Evolutionary conservation across 2,113 vertebrate species (phyloP), one percentile per base, ranked within the genome.

Genomic region (Guaruba guarouba): DNA sequence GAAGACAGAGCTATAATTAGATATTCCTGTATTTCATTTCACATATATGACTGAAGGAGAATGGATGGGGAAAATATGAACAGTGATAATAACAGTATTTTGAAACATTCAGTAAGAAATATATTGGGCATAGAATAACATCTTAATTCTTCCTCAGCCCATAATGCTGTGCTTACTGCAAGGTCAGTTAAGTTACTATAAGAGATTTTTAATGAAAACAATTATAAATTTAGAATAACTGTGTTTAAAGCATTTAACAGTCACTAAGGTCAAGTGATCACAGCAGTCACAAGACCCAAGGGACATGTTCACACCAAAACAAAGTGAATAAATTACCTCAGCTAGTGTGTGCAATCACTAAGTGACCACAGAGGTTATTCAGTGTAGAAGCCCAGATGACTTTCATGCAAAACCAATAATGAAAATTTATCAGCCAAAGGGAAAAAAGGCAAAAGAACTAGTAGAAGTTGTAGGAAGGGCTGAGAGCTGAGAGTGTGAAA

Each of bases 201-300:
- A 97, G 93, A 90, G 97, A 98, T 98, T 98, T 98, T 98, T 98
- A 98, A 98, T 97, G 97, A 98, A 98, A 98, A 98, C 98, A 98
- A 98, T 98, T 98, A 98, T 98, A 98, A 98, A 98, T 98, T 98
- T 98, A 97, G 98, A 98, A 98, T 98, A 98, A 98, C 98, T 98
- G 98, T 98, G 97, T 98, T 98, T 98, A 98, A 98, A 97, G 97
- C 98, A 98, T 98, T 98, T 98, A 98, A 97, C 97, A 98, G 97
- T 97, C 97, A 97, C 96, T 80, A 92, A 98, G 98, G 98, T 98
- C 98, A 98, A 98, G 98, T 96, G 98, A 98, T 98, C 98, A 97
- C 82, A 97, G 95, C 97, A 97, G 98, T 98, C 98, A 98, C 97
- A 98, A 98, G 98, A 96, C 98, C 97, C 98, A 3, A 86, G 98